Conservation (phyloP, 2,797 vertebrate genomes). For the Amblyraja radiata region DNA sequence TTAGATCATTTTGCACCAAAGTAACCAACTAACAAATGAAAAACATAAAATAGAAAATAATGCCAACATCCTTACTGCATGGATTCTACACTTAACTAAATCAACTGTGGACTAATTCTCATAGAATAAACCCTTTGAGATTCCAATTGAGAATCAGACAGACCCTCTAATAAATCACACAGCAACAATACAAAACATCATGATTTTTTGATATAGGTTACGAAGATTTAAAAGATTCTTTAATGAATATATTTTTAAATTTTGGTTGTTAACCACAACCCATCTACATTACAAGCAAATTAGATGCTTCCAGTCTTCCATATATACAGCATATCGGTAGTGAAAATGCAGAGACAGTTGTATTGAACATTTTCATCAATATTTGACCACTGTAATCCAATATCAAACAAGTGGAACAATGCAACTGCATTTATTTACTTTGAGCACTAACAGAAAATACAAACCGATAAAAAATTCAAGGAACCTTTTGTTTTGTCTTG, state of each 20-base stretch:
- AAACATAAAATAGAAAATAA: too few species aligned
- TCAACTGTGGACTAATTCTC: background rate
- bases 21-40: too few species aligned
- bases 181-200: too few species aligned
- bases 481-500: background rate
- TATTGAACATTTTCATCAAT: background rate
- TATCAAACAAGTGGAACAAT: background rate
- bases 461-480: background rate
- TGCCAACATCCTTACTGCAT: background rate
- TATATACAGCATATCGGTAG: background rate
- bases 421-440: background rate
- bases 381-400: background rate
- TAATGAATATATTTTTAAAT: background rate
- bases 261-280: background rate
- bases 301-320: background rate
- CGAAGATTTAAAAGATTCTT: background rate
- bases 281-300: background rate
- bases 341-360: background rate
- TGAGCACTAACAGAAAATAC: background rate
- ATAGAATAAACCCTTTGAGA: background rate
- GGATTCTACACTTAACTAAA: background rate
- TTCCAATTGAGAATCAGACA: background rate
- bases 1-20: too few species aligned
- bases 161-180: background rate
- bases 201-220: too few species aligned